Conservation (phyloP, 1,140 invertebrate genomes). For the Temnothorax nylanderi region DNA sequence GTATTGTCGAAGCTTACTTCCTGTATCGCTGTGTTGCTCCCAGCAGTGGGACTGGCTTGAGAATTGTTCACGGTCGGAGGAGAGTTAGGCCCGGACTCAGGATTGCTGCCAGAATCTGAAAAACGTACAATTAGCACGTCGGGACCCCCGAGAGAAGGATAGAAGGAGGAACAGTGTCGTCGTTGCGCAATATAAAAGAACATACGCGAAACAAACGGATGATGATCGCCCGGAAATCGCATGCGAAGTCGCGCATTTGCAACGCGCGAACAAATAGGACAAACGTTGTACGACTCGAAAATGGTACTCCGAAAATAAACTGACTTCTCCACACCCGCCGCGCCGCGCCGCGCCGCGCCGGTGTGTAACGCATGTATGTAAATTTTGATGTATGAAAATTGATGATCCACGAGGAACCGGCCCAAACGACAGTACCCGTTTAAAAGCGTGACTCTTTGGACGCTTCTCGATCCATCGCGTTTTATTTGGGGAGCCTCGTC, state of each 20-base stretch:
- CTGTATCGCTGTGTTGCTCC: conserved; percentile 89
- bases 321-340: neutral
- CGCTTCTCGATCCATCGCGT: neutral
- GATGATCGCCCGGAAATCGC: neutral
- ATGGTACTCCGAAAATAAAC: neutral
- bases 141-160: neutral
- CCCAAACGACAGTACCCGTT: neutral
- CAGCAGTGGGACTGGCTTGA: conserved; percentile 87
- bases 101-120: conserved; percentile 89
- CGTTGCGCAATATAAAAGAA: conserved; percentile 2
- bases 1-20: conserved; percentile 84
- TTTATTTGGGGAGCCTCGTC: neutral
- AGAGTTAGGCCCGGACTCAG: conserved; percentile 94
- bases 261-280: neutral
- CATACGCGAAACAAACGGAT: neutral
- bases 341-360: too few relatives aligned
- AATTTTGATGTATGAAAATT: too few relatives aligned
- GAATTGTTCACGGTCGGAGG: conserved; percentile 89
- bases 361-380: neutral
- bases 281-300: neutral
- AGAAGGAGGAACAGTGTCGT: conserved; percentile 16
- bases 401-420: neutral
- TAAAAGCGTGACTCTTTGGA: neutral
- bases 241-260: neutral
- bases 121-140: conserved; percentile 59